phyloP scores from a whole-genome alignment of 2,797 vertebrate genomes.

The Pseudomugil tenellus region DNA sequence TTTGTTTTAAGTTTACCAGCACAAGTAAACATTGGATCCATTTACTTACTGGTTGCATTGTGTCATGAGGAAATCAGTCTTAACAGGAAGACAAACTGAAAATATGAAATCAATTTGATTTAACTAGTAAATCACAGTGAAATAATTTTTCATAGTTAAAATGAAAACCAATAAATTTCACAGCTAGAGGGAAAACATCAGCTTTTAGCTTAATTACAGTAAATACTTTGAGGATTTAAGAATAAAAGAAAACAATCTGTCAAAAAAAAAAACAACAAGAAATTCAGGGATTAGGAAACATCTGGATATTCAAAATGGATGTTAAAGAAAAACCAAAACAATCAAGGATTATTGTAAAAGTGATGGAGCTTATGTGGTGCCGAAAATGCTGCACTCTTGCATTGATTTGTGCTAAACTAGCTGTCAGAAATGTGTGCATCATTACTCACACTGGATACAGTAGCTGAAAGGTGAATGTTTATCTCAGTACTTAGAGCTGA shows the following conservation, averaged over 20 bases:
- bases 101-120: background rate
- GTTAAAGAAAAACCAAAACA: background rate
- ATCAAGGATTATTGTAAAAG: background rate
- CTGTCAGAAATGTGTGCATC: slow-evolving; percentile 13
- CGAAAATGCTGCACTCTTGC: slow-evolving; percentile 79
- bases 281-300: background rate
- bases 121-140: background rate
- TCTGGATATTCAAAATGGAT: background rate
- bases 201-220: slow-evolving; percentile 2
- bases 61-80: background rate
- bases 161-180: background rate
- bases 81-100: background rate
- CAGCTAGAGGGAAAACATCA: background rate
- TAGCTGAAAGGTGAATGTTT: slow-evolving; percentile 2
- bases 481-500: slow-evolving; percentile 80
- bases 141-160: slow-evolving; percentile 15
- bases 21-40: background rate
- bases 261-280: background rate
- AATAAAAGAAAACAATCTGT: background rate
- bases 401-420: slow-evolving; percentile 79
- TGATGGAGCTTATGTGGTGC: background rate
- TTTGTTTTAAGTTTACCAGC: background rate
- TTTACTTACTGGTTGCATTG: background rate
- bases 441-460: background rate
- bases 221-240: slow-evolving; percentile 15